Evolutionary conservation across 2,797 vertebrate genomes (phyloP).

Genomic region (Perodicticus potto): DNA sequence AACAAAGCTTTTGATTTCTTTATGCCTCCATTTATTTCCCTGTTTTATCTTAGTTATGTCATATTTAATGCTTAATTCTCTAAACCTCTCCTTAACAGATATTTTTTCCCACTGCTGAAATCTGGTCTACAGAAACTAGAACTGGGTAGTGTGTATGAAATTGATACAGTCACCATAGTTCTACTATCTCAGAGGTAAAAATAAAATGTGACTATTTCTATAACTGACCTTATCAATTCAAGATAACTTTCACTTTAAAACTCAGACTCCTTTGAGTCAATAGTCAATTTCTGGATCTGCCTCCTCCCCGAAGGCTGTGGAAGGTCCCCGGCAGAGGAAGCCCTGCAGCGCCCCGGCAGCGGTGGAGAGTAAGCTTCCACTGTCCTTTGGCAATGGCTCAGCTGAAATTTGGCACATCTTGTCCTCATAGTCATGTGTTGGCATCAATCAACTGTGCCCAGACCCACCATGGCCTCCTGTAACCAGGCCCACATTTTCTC

Average conservation of each 20-base stretch:
- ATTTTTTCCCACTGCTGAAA: constrained; percentile 14
- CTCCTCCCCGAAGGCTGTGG: neutral
- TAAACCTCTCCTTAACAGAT: neutral
- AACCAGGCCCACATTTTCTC: neutral
- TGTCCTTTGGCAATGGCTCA: neutral
- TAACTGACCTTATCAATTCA: neutral
- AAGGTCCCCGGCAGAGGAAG: neutral
- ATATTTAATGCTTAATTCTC: constrained; percentile 18
- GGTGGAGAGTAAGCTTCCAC: neutral
- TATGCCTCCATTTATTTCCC: neutral
- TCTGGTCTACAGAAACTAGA: neutral
- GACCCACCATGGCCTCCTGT: neutral
- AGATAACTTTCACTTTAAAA: constrained; percentile 29
- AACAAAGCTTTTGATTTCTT: constrained; percentile 3
- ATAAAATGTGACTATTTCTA: neutral
- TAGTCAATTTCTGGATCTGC: neutral
- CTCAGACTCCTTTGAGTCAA: neutral
- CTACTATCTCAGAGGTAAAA: neutral
- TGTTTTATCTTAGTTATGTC: neutral
- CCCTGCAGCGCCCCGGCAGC: neutral
- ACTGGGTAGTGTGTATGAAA: neutral
- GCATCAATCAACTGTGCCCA: neutral
- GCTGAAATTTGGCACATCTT: neutral
- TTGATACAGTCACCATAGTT: neutral
- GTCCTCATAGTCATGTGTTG: neutral